These are phyloP conservation scores for Perognathus longimembris DNA, from an alignment of 2,113 vertebrate genomes.

Conservation along the genomic window DNA sequence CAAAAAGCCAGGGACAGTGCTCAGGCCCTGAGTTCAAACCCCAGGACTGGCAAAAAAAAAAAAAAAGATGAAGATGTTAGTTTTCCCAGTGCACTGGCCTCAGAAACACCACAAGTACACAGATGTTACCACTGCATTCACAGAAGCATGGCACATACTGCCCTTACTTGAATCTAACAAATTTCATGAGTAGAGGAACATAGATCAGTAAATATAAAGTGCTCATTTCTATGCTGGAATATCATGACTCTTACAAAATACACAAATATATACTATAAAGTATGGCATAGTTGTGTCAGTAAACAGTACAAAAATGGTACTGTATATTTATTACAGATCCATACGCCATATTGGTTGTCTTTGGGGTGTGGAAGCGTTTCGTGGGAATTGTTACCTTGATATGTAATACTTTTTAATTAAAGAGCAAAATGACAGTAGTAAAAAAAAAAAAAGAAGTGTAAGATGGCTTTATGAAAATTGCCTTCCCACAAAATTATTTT, in stretches of 20 bases:
- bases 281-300: conserved; percentile 23
- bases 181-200: not conserved
- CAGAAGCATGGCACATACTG: not conserved
- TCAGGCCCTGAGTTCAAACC: not conserved
- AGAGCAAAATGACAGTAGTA: conserved; percentile 25
- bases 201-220: not conserved
- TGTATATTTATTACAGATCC: conserved; percentile 21
- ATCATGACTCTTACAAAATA: conserved; percentile 11
- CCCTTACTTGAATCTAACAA: not conserved
- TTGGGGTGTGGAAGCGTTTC: conserved; percentile 37
- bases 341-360: conserved; percentile 21
- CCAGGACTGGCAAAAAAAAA: no score
- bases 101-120: not conserved
- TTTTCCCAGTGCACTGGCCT: conserved; percentile 3
- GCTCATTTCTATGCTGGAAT: conserved; percentile 32
- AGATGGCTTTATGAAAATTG: no score
- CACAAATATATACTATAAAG: conserved; percentile 18
- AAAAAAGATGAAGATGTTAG: no score
- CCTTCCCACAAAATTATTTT: no score
- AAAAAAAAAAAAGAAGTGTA: no score
- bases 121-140: not conserved
- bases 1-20: no score
- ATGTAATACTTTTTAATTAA: conserved; percentile 73
- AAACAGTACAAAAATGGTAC: conserved; percentile 45
- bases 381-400: conserved; percentile 53